Base-by-base conservation (phyloP, 64 coral and sea anemone genomes). In the Montipora cactus region DNA sequence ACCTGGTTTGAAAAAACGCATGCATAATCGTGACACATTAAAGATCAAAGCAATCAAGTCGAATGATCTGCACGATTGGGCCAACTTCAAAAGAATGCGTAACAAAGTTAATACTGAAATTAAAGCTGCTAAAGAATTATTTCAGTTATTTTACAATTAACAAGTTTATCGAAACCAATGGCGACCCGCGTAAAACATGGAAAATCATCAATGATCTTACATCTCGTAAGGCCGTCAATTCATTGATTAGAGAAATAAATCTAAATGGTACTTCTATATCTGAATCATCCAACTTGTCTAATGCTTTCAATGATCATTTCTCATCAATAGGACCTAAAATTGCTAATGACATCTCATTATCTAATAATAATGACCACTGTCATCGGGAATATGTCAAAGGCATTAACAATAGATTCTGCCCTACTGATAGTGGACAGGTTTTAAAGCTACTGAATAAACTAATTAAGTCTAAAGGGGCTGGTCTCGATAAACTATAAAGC, bases 31-130 rank as follows among this genome's bases (percentile, higher is more conserved):
- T 52, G 81, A 95, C 78, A 21, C 23, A 49, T 70, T 87, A 52
- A 91, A 95, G 78, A 91, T 71, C 55, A 91, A 87, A 79, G 94
- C 94, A 45, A 79, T 86, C 4, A 78, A 79, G 50, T 87, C 74
- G 19, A 91, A 91, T 11, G 88, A 91, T 62, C 16, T 59, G 4
- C 10, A 87, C 59, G 81, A 91, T 78, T 95, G 88, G 88, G 15
- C 8, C 8, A 14, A 76, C 11, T 94, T 74, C 57, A 94, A 67
- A 83, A 76, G 81, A 89, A 48, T 59, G 59, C 46, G 18, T 2
- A 89, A 89, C 81, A 47, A 47, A 44, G 21, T 15, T 28, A 49
- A n/a, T 91, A 50, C 78, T 7, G 46, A 51, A 79, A 45, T 45
- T 37, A 53, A 53, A 53, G 51, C 51, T 53, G 51, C 75, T 77